Percentiles rank a stretch among this genome's conserved stretches.
phyloP scores from a whole-genome alignment of 35 echinoderm and acorn worm species.

The Eucidaris tribuloides region DNA sequence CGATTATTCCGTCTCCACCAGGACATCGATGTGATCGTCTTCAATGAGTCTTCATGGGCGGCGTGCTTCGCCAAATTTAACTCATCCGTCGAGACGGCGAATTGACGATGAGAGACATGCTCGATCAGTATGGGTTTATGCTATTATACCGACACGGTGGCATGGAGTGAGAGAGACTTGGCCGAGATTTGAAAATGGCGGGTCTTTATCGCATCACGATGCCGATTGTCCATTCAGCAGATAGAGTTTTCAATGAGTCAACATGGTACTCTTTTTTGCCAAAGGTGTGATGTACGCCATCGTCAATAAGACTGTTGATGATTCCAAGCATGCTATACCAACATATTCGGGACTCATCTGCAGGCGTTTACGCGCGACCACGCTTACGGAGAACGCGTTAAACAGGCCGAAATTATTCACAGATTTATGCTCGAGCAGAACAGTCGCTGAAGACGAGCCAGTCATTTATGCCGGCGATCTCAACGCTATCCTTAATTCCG shows the following conservation, averaged over 20 bases:
- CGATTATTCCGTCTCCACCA: conserved; percentile 31
- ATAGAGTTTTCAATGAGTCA: conserved; percentile 50
- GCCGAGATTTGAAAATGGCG: conserved; percentile 54
- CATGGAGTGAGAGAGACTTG: neutral
- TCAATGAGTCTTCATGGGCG: conserved; percentile 76
- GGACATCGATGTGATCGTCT: conserved; percentile 75
- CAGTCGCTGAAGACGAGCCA: conserved; percentile 42
- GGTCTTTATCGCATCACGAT: conserved; percentile 76
- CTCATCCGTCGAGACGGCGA: neutral
- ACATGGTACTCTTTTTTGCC: conserved; percentile 24
- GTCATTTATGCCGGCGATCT: conserved; percentile 81
- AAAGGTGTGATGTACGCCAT: conserved; percentile 52
- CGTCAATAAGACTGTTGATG: conserved; percentile 56
- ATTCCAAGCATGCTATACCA: neutral
- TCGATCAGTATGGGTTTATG: conserved; percentile 63
- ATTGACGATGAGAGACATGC: conserved; percentile 63
- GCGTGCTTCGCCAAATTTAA: conserved; percentile 54
- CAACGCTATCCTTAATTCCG: conserved; percentile 39
- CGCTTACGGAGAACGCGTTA: conserved; percentile 38
- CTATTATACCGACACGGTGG: conserved; percentile 54
- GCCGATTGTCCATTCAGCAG: conserved; percentile 59
- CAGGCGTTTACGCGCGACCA: conserved; percentile 30
- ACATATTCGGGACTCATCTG: conserved; percentile 79
- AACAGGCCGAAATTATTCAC: conserved; percentile 60
- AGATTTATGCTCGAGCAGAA: conserved; percentile 12